Evolutionary conservation across 2,888 invertebrate genomes (phyloP).

Genomic region (Mesorhabditis belari): DNA sequence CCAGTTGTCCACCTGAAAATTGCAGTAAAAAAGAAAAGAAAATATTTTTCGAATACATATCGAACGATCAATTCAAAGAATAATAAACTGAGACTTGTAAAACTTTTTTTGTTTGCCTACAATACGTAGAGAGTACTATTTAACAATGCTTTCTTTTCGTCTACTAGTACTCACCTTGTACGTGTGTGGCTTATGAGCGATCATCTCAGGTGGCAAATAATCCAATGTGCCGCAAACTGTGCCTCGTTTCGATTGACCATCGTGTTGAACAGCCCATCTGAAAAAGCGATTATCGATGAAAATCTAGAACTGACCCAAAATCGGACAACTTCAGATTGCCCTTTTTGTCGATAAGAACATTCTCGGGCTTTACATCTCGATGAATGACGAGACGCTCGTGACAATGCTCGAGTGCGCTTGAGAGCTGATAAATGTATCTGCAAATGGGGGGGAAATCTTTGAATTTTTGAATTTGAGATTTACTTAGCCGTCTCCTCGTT

Average conservation of each 20-base stretch:
- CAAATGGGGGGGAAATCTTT: too few relatives aligned
- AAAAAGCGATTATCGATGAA: too few relatives aligned
- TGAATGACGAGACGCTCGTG: conserved; percentile 51
- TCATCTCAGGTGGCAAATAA: conserved; percentile 69
- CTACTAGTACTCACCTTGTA: too few relatives aligned
- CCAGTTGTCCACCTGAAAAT: conserved; percentile 81
- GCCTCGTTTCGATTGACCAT: conserved; percentile 30
- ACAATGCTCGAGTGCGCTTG: conserved; percentile 51
- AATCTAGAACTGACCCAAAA: too few relatives aligned
- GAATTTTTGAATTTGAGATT: too few relatives aligned
- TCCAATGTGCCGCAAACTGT: conserved; percentile 52
- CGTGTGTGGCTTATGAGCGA: conserved; percentile 62
- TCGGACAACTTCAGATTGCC: conserved; percentile 47
- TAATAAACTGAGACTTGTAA: too few relatives aligned
- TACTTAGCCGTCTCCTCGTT: conserved; percentile 28
- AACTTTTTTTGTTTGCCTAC: too few relatives aligned
- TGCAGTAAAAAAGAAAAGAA: too few relatives aligned
- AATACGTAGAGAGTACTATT: too few relatives aligned
- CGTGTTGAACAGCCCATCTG: conserved; percentile 53
- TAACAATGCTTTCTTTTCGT: too few relatives aligned
- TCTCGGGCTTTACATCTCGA: conserved; percentile 53
- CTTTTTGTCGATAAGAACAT: conserved; percentile 44
- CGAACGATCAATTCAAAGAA: too few relatives aligned
- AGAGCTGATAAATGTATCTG: conserved; percentile 45
- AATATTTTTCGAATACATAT: too few relatives aligned